Percentiles rank a stretch among this genome's conserved stretches.
Conservation (phyloP, 2,113 vertebrate genomes). For the Rhabdornis inornatus region DNA sequence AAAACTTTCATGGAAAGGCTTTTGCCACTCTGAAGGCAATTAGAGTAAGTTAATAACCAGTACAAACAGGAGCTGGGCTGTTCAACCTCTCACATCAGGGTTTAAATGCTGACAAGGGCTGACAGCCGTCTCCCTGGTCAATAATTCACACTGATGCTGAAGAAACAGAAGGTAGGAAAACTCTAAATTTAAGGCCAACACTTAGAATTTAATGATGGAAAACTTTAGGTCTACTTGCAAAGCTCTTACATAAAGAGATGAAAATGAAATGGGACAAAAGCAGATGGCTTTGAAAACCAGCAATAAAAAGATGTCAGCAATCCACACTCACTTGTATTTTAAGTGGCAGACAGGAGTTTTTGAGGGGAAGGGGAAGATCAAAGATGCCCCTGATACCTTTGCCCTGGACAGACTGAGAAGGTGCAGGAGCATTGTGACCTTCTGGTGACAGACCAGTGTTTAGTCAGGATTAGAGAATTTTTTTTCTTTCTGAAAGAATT, state of each 20-base stretch:
- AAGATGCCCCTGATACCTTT: not conserved
- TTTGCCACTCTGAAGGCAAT: not conserved
- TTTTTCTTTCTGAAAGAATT: not conserved
- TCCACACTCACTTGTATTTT: not conserved
- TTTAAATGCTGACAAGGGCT: not conserved
- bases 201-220: conserved; percentile 22
- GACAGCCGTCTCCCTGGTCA: not conserved
- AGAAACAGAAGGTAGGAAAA: conserved; percentile 11
- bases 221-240: not conserved
- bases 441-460: not conserved
- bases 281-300: not conserved
- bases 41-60: not conserved
- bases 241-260: not conserved
- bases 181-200: not conserved
- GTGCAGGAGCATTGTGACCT: fast-evolving
- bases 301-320: not conserved
- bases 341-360: not conserved
- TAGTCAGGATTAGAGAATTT: not conserved
- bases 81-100: not conserved
- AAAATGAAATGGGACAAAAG: not conserved
- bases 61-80: not conserved
- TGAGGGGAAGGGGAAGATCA: not conserved
- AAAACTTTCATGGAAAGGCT: not conserved
- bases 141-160: not conserved
- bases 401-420: not conserved